Evolutionary conservation across 2,113 vertebrate species (phyloP), one percentile per base, ranked within the genome.

Genomic region (Hypomesus transpacificus): DNA sequence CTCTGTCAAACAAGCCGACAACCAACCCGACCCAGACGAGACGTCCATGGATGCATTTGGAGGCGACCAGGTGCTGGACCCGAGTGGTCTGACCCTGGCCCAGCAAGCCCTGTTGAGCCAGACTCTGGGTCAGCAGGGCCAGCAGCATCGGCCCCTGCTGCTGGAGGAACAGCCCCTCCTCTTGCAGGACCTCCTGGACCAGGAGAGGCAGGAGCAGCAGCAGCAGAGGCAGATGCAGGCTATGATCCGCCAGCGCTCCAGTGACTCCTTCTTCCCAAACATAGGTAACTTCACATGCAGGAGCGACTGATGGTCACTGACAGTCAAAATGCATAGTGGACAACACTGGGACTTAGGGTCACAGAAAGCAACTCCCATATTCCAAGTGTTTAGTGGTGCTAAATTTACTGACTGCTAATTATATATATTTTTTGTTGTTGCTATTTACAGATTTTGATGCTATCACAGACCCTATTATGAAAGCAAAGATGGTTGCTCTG

Each of bases 221-320:
- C 97, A 98, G 79, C 97, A 99, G 66, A 91, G 95, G 58, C 96
- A 99, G 85, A 99, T 99, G 97, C 97, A 99, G 85, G 97, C 95
- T 73, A 98, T 99, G 96, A 98, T 99, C 79, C 94, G 95, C 4
- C 97, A 99, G 39, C 95, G 96, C 1, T 96, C 97, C 0, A 91
- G 79, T 13, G 96, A 98, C 73, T 91, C 95, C 0, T 98, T 98
- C 87, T 99, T 99, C 81, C 96, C 96, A 7, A 98, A 96, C 78
- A 94, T 98, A 31, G 97, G 97, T 99, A 96, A 67, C 92, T 18
- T 53, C 66, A 34, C 53, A 56, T 56, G 17, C 14, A 56, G 9
- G n/a, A 56, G 53, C 17, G 53, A 56, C 53, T 5, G 53, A 56
- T n/a, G n/a, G 17, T 53, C 31, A 34, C 4, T 34, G 31, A 18